phyloP scores from a whole-genome alignment of 2,888 invertebrate species.

The Punctoribates punctum region DNA sequence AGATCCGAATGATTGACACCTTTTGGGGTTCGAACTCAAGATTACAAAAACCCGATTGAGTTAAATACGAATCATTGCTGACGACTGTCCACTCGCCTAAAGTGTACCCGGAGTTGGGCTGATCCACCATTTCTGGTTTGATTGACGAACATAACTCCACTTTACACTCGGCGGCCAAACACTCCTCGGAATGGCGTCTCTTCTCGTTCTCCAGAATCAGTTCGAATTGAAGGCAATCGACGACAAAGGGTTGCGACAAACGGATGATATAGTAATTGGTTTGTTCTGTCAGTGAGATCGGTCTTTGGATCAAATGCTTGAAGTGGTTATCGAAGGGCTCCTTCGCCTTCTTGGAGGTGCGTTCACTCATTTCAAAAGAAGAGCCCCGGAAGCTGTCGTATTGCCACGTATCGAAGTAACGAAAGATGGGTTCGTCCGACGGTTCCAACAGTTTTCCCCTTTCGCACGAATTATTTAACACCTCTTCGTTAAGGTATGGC shows the following conservation, averaged over 20 bases:
- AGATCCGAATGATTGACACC: neutral
- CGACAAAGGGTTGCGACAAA: constrained; percentile 28
- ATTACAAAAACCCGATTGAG: constrained; percentile 22
- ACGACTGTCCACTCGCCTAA: neutral
- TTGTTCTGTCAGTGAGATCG: neutral
- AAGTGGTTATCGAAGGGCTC: neutral
- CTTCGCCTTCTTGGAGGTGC: neutral
- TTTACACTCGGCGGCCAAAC: constrained; percentile 8
- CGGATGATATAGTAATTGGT: constrained; percentile 5
- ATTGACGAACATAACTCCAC: neutral
- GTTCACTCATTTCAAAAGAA: neutral
- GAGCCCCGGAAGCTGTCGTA: too few relatives aligned
- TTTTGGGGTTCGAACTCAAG: constrained; percentile 24
- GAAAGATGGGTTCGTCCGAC: too few relatives aligned
- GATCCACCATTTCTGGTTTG: neutral
- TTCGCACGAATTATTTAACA: neutral
- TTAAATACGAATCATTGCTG: constrained; percentile 10
- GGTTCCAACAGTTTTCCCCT: too few relatives aligned
- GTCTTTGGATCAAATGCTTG: neutral
- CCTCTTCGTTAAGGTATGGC: neutral
- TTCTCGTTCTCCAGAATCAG: constrained; percentile 22
- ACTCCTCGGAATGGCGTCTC: neutral
- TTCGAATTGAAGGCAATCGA: constrained; percentile 23
- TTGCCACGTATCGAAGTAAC: too few relatives aligned
- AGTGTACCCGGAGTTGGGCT: too few relatives aligned